Evolutionary conservation across 2,888 invertebrate species (phyloP), one percentile per base, ranked within the genome.

Genomic region (Tetragonisca angustula): DNA sequence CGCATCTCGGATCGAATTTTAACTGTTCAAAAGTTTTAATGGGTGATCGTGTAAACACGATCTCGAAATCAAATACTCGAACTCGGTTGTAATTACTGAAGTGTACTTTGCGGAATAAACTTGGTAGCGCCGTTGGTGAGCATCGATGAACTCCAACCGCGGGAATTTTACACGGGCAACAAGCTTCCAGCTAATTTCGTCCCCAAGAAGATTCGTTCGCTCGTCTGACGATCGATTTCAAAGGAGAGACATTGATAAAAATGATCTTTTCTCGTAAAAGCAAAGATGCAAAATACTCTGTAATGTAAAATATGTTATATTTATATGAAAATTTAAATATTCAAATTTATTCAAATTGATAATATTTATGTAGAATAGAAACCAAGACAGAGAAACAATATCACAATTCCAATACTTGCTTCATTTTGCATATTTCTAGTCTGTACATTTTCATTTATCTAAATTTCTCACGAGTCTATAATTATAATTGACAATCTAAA

Each of bases 41-140:
- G 61, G 68, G 67, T 68, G 79, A 72, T 75, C 79, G 79, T 68
- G 79, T 79, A 87, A 87, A 87, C 85, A 87, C 64, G 81, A 81
- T 87, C 80, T 85, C 80, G 76, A 87, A 87, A 87, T 83, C 87
- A 87, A 87, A 87, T 85, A 87, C 80, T 69, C 62, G 59, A 71
- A 72, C 72, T 71, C 74, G 71, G 75, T 74, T 83, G 84, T 78
- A 83, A 75, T 83, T 79, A 75, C 79, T 62, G 52, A 43, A 75
- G 83, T 78, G 79, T 84, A 74, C 78, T 83, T 74, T 71, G 24
- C 69, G 77, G 72, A 70, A 82, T 82, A 82, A 83, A 83, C 77
- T 82, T 81, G 77, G 83, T 77, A 65, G 61, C 73, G 59, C 64
- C 65, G 75, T 24, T n/a, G 50, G 65, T 67, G 81, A 70, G 32